phyloP scores from a whole-genome alignment of 1,140 invertebrate species.

The Eueides isabella region DNA sequence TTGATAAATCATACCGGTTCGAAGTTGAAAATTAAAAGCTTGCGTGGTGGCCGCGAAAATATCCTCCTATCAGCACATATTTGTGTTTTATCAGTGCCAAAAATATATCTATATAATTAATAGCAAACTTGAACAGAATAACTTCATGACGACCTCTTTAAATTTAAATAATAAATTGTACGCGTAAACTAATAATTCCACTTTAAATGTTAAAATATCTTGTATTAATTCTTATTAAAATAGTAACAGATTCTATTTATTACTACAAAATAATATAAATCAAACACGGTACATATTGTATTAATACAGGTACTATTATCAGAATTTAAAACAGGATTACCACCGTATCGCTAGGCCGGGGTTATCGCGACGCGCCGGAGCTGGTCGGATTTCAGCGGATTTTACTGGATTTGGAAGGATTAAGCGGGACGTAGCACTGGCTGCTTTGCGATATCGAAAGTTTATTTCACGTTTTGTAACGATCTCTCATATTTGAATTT shows the following conservation, averaged over 20 bases:
- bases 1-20: neutral
- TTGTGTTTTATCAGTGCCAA: no score
- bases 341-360: slow-evolving; percentile 57
- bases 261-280: neutral
- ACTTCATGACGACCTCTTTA: no score
- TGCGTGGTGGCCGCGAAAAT: neutral
- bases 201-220: neutral
- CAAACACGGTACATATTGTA: slow-evolving; percentile 4
- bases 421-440: slow-evolving; percentile 52
- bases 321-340: slow-evolving; percentile 78
- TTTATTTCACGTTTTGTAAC: slow-evolving; percentile 71
- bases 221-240: no score
- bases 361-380: slow-evolving; percentile 60
- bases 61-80: no score
- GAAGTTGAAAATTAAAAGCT: neutral
- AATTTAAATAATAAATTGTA: no score
- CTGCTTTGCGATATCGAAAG: slow-evolving; percentile 71
- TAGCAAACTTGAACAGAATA: no score
- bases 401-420: slow-evolving; percentile 61
- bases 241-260: no score
- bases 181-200: neutral
- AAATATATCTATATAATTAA: no score
- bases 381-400: slow-evolving; percentile 63
- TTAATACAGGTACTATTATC: slow-evolving; percentile 73
- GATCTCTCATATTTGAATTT: slow-evolving; percentile 45